Conservation (phyloP, 2,888 invertebrate species). For the Caenorhabditis parvicauda region DNA sequence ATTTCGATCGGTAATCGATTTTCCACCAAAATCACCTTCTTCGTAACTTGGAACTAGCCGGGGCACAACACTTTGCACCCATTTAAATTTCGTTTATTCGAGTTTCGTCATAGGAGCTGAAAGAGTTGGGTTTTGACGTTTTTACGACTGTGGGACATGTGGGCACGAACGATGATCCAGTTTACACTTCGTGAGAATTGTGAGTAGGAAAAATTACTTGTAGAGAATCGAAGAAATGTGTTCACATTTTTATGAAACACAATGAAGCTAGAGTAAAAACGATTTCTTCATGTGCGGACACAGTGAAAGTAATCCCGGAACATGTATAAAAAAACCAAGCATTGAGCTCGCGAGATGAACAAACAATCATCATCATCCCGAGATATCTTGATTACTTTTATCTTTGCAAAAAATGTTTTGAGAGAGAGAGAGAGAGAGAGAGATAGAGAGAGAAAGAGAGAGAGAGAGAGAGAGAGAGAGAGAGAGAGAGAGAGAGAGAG, state of each 20-base stretch:
- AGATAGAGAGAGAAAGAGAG: not conserved
- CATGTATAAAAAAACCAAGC: too few species aligned
- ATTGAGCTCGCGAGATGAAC: not conserved
- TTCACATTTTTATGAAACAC: too few species aligned
- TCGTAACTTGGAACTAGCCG: conserved; percentile 17
- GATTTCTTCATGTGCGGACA: too few species aligned
- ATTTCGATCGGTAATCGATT: not conserved
- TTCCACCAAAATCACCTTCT: conserved; percentile 12
- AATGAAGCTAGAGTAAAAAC: too few species aligned
- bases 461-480: conserved; percentile 2
- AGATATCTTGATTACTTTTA: too few species aligned
- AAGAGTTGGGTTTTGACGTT: not conserved
- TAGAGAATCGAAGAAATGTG: too few species aligned
- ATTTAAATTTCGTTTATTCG: conserved; percentile 7
- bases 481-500: conserved; percentile 4
- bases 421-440: too few species aligned
- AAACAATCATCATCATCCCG: too few species aligned
- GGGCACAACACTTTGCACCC: conserved; percentile 33
- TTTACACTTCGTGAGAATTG: too few species aligned
- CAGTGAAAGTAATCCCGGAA: too few species aligned
- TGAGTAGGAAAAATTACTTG: too few species aligned
- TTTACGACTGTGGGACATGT: not conserved
- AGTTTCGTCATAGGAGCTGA: conserved; percentile 8
- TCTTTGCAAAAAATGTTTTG: too few species aligned
- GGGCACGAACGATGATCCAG: not conserved